Percentiles rank a stretch among this genome's conserved stretches.
Conservation (phyloP, 2,113 vertebrate genomes). For the Zosterops japonicus region DNA sequence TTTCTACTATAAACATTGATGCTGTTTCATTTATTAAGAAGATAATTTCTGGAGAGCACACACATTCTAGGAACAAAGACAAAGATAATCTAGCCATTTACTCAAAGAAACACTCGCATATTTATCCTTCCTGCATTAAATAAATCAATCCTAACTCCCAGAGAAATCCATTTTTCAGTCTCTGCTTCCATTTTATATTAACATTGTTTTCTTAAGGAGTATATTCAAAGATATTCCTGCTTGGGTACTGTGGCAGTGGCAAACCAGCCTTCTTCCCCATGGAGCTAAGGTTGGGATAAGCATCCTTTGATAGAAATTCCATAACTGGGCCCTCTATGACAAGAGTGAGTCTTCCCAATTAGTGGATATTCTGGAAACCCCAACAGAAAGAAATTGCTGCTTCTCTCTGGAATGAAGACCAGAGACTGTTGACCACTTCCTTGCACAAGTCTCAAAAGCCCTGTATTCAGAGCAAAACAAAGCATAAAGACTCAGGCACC, state of each 20-base stretch:
- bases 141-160: background rate
- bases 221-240: background rate
- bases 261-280: background rate
- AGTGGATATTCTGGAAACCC: background rate
- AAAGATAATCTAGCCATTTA: background rate
- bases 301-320: background rate
- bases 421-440: background rate
- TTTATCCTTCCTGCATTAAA: background rate
- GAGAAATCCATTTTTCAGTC: background rate
- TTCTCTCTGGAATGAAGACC: background rate
- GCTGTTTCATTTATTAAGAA: background rate
- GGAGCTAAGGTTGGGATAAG: background rate
- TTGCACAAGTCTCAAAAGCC: background rate
- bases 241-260: background rate
- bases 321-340: accelerated
- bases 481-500: background rate
- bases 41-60: background rate
- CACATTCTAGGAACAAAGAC: background rate
- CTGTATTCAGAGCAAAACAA: background rate
- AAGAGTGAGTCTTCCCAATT: background rate
- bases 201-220: background rate
- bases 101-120: background rate
- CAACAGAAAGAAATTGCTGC: background rate
- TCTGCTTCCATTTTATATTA: background rate
- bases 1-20: background rate